Evolutionary conservation across 2,797 vertebrate species (phyloP).

Genomic region (Sebastes nivosus): DNA sequence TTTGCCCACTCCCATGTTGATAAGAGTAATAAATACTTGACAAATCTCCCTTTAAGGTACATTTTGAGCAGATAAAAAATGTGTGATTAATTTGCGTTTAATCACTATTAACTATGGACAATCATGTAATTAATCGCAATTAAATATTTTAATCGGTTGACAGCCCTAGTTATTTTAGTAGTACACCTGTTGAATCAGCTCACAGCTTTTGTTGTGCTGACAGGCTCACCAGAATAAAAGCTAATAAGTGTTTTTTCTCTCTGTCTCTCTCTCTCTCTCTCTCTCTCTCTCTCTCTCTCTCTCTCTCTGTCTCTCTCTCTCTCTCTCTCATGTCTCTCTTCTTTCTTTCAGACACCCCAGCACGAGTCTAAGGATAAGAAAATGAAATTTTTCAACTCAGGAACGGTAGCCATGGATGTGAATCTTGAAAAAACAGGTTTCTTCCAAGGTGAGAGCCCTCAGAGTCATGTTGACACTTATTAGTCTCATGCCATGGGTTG

Average conservation of each 20-base stretch:
- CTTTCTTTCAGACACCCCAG: constrained; percentile 70
- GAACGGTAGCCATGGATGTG: constrained; percentile 77
- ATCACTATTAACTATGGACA: too few relatives aligned
- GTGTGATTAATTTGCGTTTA: too few relatives aligned
- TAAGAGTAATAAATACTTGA: too few relatives aligned
- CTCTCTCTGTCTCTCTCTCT: too few relatives aligned
- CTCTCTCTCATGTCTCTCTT: too few relatives aligned
- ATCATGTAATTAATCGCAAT: too few relatives aligned
- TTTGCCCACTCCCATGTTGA: too few relatives aligned
- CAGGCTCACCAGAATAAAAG: neutral
- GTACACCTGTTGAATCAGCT: neutral
- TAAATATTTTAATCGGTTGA: too few relatives aligned
- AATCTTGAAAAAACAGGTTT: constrained; percentile 74
- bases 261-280: too few relatives aligned
- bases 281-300: too few relatives aligned
- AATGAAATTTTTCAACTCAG: constrained; percentile 72
- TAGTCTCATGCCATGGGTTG: neutral
- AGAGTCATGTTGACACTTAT: neutral
- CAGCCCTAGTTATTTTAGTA: neutral
- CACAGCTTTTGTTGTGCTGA: neutral
- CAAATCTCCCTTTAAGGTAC: too few relatives aligned
- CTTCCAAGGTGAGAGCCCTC: constrained; percentile 61
- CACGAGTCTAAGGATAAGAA: constrained; percentile 74
- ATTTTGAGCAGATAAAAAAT: too few relatives aligned
- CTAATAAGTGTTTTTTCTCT: neutral